Conservation (phyloP, 2,888 invertebrate species). For the Alloscopus bannaensis region DNA sequence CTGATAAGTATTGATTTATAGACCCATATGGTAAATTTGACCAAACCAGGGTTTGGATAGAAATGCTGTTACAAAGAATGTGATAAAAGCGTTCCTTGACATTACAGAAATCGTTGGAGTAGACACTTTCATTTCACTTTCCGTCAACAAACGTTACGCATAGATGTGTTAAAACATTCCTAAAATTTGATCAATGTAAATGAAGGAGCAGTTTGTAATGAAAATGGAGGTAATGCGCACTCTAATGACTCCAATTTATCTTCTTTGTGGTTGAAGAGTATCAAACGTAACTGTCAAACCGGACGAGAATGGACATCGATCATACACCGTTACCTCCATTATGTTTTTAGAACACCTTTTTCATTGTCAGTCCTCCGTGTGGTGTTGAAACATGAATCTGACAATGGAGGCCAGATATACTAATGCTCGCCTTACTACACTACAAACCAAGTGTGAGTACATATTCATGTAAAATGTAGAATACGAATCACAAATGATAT, state of each 20-base stretch:
- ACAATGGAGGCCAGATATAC: too few species aligned
- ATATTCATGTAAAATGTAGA: too few species aligned
- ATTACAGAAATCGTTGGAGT: background rate
- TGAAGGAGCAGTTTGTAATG: background rate
- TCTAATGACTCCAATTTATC: conserved; percentile 35
- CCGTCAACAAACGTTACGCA: too few species aligned
- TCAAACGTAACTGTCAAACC: conserved; percentile 32
- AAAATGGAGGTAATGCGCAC: conserved; percentile 48
- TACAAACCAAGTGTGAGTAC: too few species aligned
- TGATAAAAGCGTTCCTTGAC: conserved; percentile 29
- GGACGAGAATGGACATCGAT: conserved; percentile 43
- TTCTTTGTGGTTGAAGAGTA: conserved; percentile 8
- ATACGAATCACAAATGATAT: too few species aligned
- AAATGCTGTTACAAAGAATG: background rate
- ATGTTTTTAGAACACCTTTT: conserved; percentile 5
- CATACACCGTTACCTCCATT: conserved; percentile 9
- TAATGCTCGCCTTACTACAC: too few species aligned
- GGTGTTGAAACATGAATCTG: too few species aligned
- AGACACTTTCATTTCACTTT: too few species aligned
- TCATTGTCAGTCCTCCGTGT: conserved; percentile 11
- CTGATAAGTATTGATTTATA: conserved; percentile 72
- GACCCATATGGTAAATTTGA: conserved; percentile 47
- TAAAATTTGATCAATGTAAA: background rate
- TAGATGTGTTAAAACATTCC: background rate
- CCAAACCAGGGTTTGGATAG: background rate